Evolutionary conservation across 2,797 vertebrate genomes (phyloP), one percentile per base, ranked within the genome.

Genomic region (Lagothrix lagotricha): DNA sequence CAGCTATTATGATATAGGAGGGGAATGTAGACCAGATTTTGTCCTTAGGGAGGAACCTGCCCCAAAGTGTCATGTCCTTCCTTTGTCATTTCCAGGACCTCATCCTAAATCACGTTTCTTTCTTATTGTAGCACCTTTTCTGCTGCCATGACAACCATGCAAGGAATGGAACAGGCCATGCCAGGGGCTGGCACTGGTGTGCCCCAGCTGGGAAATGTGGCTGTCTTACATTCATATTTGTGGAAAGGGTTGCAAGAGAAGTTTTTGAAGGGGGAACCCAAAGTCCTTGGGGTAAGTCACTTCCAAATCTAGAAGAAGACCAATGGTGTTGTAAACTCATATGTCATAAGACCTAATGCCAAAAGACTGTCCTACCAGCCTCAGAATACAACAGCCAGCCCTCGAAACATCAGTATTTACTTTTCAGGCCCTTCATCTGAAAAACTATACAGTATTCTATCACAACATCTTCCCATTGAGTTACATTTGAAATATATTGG

Each of bases 201-300:
- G 33, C 26, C 9, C 33, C 73, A 85, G 39, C 81, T 15, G 41
- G 83, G 33, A 36, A 70, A 92, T 22, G 4, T 64, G 48, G 4
- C 5, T 6, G 2, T 13, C 19, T 0, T 95, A 28, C 24, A 41
- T 0, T 67, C 86, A 1, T 19, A 79, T 4, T 3, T 77, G 8
- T 97, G 96, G 97, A 88, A 94, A 48, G 10, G 33, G 14, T 33
- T 93, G 73, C 4, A 13, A n/a, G 89, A 93, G 83, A 97, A 98
- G 52, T 98, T 98, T 58, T 41, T 95, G 89, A 98, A 90, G 28
- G 97, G 97, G 0, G 92, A 98, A 72, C 97, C 97, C 11, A 97
- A 96, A 81, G 28, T 93, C 22, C 97, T 97, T 2, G 97, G 97
- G 86, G 97, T 98, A 95, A 95, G 96, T 97, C 36, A 7, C 0